phyloP scores from a whole-genome alignment of 2,888 invertebrate species.

The Himalopsyche tibetana region DNA sequence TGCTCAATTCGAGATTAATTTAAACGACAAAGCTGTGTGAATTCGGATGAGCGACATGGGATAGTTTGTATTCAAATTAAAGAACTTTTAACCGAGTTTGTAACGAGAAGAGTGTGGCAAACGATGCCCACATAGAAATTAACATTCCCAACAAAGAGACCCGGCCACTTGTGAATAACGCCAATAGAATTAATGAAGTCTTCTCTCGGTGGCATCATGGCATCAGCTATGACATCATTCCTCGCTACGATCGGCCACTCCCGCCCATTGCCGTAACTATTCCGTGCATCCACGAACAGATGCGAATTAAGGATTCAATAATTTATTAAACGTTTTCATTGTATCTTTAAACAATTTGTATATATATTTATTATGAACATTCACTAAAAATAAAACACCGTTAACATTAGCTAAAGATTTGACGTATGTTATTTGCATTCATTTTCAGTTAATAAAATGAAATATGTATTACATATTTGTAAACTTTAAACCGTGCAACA shows the following conservation, averaged over 20 bases:
- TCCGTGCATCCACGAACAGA: conserved; percentile 16
- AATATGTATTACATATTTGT: too few species aligned
- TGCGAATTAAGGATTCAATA: not conserved
- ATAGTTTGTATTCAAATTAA: not conserved
- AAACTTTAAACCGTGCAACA: too few species aligned
- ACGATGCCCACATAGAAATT: conserved; percentile 31
- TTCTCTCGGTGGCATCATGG: conserved; percentile 38
- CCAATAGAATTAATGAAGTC: conserved; percentile 39
- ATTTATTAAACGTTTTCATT: too few species aligned
- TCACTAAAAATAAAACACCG: too few species aligned
- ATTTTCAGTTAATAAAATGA: too few species aligned
- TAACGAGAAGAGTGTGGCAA: not conserved
- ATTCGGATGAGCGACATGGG: not conserved
- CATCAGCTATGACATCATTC: conserved; percentile 27
- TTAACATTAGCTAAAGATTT: too few species aligned
- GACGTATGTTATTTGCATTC: too few species aligned
- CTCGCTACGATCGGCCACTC: conserved; percentile 36
- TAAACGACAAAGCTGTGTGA: not conserved
- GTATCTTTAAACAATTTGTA: too few species aligned
- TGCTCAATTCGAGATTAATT: not conserved
- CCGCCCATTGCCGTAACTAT: conserved; percentile 19
- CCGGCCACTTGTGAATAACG: conserved; percentile 27
- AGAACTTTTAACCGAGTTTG: conserved; percentile 11
- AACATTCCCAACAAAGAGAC: conserved; percentile 35
- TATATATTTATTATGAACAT: too few species aligned